These are phyloP conservation scores for Anthoptus insignis DNA, from an alignment of 2,888 invertebrate genomes.

Conservation along the genomic window DNA sequence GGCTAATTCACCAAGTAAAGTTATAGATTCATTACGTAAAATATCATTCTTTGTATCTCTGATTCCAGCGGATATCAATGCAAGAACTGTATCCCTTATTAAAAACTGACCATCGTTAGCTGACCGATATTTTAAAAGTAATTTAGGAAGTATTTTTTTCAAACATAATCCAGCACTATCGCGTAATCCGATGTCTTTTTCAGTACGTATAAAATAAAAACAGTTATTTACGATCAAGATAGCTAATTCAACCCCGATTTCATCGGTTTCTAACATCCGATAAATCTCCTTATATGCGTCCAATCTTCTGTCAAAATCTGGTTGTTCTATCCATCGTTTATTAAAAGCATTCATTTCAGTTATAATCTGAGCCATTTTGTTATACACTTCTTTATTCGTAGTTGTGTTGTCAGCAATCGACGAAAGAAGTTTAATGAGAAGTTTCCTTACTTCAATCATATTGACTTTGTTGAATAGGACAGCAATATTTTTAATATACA, in stretches of 20 bases:
- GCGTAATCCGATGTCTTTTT: slow-evolving; percentile 94
- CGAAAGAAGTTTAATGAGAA: slow-evolving; percentile 88
- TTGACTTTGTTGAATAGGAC: slow-evolving; percentile 91
- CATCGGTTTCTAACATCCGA: slow-evolving; percentile 75
- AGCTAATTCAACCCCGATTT: slow-evolving; percentile 89
- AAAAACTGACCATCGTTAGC: slow-evolving; percentile 89
- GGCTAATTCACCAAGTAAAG: slow-evolving; percentile 92
- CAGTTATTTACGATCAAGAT: slow-evolving; percentile 94
- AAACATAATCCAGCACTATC: slow-evolving; percentile 93
- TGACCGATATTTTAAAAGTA: slow-evolving; percentile 86
- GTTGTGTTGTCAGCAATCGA: slow-evolving; percentile 84
- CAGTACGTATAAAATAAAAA: slow-evolving; percentile 91
- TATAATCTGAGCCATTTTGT: slow-evolving; percentile 85
- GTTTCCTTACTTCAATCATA: slow-evolving; percentile 89
- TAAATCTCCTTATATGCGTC: slow-evolving; percentile 92
- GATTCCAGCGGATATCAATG: slow-evolving; percentile 91
- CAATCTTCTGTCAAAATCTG: slow-evolving; percentile 94
- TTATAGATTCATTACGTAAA: slow-evolving; percentile 93
- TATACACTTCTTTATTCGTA: slow-evolving; percentile 73
- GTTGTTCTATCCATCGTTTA: slow-evolving; percentile 96
- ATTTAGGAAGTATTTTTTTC: slow-evolving; percentile 89
- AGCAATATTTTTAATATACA: slow-evolving; percentile 90
- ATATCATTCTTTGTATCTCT: slow-evolving; percentile 90
- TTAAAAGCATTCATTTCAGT: slow-evolving; percentile 95
- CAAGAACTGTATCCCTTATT: slow-evolving; percentile 91